phyloP scores from a whole-genome alignment of 2,797 vertebrate species.

The Ibycter americanus region DNA sequence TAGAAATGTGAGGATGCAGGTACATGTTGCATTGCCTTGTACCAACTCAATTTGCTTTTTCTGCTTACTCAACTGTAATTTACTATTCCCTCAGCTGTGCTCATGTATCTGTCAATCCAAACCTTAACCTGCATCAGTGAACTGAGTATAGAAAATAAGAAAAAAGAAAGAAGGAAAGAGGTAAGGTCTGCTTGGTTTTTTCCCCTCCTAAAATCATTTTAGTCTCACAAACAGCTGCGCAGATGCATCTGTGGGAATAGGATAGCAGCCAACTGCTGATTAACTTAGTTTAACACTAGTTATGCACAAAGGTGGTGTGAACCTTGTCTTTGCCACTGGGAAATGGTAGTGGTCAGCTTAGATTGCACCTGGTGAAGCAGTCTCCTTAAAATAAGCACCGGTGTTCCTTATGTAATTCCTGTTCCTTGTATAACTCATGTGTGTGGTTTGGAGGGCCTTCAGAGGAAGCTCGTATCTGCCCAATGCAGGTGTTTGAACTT shows the following conservation, averaged over 20 bases:
- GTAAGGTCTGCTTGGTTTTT: neutral
- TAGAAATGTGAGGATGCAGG: neutral
- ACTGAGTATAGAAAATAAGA: neutral
- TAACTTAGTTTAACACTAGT: too few species aligned
- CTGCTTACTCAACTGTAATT: neutral
- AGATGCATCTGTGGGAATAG: accelerated
- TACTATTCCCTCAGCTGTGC: neutral
- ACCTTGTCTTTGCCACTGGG: neutral
- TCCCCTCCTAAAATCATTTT: neutral
- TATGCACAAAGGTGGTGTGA: neutral
- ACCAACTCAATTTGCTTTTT: neutral
- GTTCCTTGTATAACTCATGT: neutral
- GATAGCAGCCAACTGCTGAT: neutral
- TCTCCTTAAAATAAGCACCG: neutral
- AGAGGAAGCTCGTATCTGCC: neutral
- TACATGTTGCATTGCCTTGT: neutral
- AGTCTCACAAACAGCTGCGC: neutral
- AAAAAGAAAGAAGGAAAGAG: neutral
- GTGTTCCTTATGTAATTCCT: neutral
- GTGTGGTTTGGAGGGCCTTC: neutral
- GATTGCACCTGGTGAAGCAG: neutral
- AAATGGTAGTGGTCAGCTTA: neutral
- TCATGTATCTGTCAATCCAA: neutral
- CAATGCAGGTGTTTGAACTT: neutral
- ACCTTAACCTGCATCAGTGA: neutral